phyloP scores from a whole-genome alignment of 1,140 invertebrate species.

The Antheraea pernyi region DNA sequence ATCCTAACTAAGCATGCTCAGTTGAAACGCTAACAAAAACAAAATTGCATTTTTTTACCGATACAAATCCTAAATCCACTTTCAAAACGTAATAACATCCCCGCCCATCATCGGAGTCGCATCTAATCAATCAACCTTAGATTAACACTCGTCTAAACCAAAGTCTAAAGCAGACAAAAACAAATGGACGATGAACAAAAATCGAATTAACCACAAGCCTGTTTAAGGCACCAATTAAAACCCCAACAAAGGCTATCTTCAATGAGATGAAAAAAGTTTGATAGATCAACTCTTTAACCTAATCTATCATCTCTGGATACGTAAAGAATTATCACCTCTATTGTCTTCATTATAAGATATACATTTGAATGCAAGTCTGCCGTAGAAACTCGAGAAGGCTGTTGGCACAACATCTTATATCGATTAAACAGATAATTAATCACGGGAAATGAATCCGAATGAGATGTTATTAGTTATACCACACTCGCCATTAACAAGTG shows the following conservation, averaged over 20 bases:
- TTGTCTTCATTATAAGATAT: constrained; percentile 12
- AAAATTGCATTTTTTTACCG: constrained; percentile 22
- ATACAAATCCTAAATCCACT: constrained; percentile 32
- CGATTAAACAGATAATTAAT: constrained; percentile 80
- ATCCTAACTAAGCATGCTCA: constrained; percentile 2
- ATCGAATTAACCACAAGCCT: constrained; percentile 72
- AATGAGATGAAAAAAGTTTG: constrained; percentile 72
- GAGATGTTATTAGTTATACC: constrained; percentile 79
- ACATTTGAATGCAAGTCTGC: constrained; percentile 20
- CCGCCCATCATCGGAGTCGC: constrained; percentile 43
- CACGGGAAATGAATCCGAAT: constrained; percentile 78
- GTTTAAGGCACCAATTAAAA: constrained; percentile 77
- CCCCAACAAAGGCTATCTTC: constrained; percentile 73
- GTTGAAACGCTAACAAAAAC: constrained; percentile 17
- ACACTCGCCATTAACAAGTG: constrained; percentile 77
- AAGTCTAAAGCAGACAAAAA: constrained; percentile 57
- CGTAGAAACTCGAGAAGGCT: constrained; percentile 58
- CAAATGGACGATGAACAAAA: constrained; percentile 60
- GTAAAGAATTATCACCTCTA: constrained; percentile 36
- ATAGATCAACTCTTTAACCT: constrained; percentile 77
- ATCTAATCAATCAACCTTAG: constrained; percentile 73
- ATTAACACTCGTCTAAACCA: constrained; percentile 61
- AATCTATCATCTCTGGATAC: constrained; percentile 50
- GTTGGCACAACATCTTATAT: constrained; percentile 78
- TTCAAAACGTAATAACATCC: constrained; percentile 29